Evolutionary conservation across 2,113 vertebrate species (phyloP).

Genomic region (Pseudonaja textilis): DNA sequence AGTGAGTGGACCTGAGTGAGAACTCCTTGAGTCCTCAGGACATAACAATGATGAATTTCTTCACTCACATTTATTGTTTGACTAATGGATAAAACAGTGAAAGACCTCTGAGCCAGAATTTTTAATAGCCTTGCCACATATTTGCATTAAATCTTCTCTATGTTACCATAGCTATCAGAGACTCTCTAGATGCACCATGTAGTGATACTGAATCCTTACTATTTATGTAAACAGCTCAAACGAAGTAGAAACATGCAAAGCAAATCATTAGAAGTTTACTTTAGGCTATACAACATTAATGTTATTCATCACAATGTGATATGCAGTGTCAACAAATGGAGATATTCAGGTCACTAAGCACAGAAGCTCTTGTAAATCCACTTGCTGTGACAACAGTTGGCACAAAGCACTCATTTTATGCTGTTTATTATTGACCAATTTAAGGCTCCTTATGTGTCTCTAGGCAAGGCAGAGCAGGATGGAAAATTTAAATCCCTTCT

Average conservation of each 20-base stretch:
- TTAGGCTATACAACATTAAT: neutral
- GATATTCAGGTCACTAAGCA: conserved; percentile 14
- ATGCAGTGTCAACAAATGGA: neutral
- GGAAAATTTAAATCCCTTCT: neutral
- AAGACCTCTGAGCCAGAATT: conserved; percentile 2
- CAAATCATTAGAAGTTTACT: neutral
- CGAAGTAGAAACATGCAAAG: neutral
- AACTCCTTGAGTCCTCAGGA: too few species aligned
- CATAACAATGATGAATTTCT: conserved; percentile 18
- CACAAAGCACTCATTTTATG: neutral
- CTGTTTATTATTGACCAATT: conserved; percentile 12
- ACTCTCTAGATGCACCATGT: neutral
- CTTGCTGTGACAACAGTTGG: neutral
- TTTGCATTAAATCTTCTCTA: neutral
- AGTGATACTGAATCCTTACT: neutral
- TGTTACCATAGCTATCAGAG: neutral
- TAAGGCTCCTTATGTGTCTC: neutral
- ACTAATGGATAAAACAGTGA: conserved; percentile 2
- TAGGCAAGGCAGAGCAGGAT: neutral
- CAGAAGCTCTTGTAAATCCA: neutral
- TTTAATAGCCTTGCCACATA: fast-evolving
- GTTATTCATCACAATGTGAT: neutral
- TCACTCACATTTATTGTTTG: neutral
- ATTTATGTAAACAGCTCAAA: conserved; percentile 9
- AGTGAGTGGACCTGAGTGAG: too few species aligned